A percentile compares a stretch with the other conserved stretches of the same genome.
phyloP scores from a whole-genome alignment of 53 echinoderm and acorn worm species.

The Astropecten irregularis region DNA sequence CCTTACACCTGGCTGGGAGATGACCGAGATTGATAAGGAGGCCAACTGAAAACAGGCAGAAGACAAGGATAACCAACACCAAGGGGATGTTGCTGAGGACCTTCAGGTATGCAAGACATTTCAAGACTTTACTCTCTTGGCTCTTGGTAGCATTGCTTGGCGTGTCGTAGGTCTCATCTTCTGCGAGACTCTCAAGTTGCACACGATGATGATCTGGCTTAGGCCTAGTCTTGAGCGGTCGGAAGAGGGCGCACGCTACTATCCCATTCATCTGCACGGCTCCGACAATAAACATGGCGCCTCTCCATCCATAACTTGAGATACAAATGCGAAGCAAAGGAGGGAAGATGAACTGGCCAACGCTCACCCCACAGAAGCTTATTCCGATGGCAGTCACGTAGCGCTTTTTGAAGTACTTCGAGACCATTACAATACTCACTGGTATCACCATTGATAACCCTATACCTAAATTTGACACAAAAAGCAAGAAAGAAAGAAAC shows the following conservation, averaged over 20 bases:
- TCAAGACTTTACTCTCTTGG: no score
- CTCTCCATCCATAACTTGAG: conserved; percentile 23
- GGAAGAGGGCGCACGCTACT: conserved; percentile 4
- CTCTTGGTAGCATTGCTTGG: neutral
- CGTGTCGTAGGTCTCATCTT: neutral
- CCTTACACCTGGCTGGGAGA: neutral
- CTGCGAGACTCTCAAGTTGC: neutral
- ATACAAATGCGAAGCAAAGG: conserved; percentile 17
- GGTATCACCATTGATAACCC: conserved; percentile 4
- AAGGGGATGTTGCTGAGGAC: neutral
- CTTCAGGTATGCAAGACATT: neutral
- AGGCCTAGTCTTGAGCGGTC: neutral
- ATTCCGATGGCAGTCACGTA: conserved; percentile 18
- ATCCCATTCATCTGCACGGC: neutral
- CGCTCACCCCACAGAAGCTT: neutral
- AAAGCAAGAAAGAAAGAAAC: no score
- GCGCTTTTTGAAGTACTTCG: conserved; percentile 10
- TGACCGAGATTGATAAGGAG: neutral
- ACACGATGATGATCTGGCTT: neutral
- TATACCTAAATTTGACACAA: neutral
- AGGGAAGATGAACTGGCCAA: conserved; percentile 31
- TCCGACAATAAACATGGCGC: conserved; percentile 17
- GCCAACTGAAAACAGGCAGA: neutral
- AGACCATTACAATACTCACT: neutral
- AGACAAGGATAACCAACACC: neutral